Evolutionary conservation across 2,888 invertebrate species (phyloP), one percentile per base, ranked within the genome.

Genomic region (Bombylius discolor): DNA sequence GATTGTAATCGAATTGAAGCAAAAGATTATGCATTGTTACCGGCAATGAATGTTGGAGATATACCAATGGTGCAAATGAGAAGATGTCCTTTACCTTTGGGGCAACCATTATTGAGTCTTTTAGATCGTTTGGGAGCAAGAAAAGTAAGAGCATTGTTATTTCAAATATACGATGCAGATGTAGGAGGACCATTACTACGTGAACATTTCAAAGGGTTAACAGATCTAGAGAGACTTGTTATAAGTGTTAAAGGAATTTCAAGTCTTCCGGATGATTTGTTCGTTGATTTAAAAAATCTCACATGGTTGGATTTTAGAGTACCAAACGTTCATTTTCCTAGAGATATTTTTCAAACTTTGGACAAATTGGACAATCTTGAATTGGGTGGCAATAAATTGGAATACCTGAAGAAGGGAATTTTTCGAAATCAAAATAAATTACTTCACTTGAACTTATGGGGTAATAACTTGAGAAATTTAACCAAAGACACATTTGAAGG

Each of bases 341-440:
- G 75, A 57, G 75, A 78, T 61, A 69, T 83, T 32, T 81, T 84
- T 60, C 76, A 77, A 59, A 75, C 78, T 11, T 69, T 82, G 50
- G 75, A 77, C 56, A 78, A 74, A 62, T 71, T 87, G 45, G 77
- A 79, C 62, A 77, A 77, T 55, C 75, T 87, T 53, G 85, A 85
- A 70, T 72, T 87, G 63, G 82, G 82, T 51, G 77, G 79, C 64
- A 88, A 88, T 68, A 77, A 81, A 57, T 73, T 89, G 64, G 76
- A 77, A 49, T 72, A 77, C 63, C 74, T 88, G 64, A 79, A 81
- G 44, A 74, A 77, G 4, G 80, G 78, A 56, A 72, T 82, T 55
- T 87, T 88, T 68, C 75, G 77, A 44, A 79, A 81, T 67, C 75
- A 83, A 62, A 76, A 74, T 53, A 78, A 79, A 62, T 69, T 88